A percentile compares a stretch with the other conserved stretches of the same genome.
Conservation (phyloP, 2,888 invertebrate genomes). For the Scaptomyza polygonia region DNA sequence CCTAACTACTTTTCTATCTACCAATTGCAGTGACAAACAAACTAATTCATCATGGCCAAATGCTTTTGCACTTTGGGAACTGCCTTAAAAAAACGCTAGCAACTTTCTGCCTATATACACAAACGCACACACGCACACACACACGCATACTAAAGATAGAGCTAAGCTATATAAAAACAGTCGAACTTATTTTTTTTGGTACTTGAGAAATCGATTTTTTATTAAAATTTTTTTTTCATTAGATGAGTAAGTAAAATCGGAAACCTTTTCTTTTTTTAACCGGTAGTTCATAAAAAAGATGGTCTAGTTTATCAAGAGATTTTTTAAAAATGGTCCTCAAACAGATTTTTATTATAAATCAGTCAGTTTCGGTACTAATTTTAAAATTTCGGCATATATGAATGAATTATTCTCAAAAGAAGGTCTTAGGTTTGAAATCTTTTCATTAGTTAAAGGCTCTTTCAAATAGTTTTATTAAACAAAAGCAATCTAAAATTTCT, state of each 20-base stretch:
- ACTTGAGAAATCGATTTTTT: too few species aligned
- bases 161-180: neutral
- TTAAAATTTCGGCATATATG: too few species aligned
- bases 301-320: too few species aligned
- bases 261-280: too few species aligned
- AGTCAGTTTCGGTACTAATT: too few species aligned
- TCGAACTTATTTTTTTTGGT: neutral
- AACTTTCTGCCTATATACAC: constrained; percentile 11
- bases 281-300: too few species aligned
- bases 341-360: too few species aligned
- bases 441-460: neutral
- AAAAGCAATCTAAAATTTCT: too few species aligned
- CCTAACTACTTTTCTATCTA: constrained; percentile 1
- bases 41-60: constrained; percentile 52
- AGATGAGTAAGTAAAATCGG: too few species aligned
- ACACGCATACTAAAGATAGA: neutral
- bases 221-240: too few species aligned
- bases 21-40: constrained; percentile 19
- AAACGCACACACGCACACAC: constrained; percentile 20
- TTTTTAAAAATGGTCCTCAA: too few species aligned
- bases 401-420: neutral
- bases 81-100: constrained; percentile 40
- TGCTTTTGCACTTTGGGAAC: constrained; percentile 74
- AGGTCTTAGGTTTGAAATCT: neutral
- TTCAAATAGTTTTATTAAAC: too few species aligned